phyloP scores from a whole-genome alignment of 2,797 vertebrate species.

The Manis crassicaudata region DNA sequence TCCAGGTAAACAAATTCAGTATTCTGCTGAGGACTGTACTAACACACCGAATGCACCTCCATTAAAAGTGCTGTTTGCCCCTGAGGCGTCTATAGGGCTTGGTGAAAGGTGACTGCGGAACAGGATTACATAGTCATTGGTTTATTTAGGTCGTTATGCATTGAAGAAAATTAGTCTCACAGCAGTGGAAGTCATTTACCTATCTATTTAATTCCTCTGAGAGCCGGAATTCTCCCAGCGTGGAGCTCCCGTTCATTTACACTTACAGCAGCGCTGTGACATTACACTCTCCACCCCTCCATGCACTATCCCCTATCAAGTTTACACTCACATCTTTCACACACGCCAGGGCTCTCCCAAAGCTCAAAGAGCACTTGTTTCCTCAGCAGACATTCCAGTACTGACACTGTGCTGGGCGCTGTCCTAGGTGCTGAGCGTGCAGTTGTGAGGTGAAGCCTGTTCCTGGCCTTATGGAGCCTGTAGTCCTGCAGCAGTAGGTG shows the following conservation, averaged over 20 bases:
- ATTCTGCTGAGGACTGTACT: background rate
- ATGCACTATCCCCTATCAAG: background rate
- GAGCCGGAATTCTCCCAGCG: background rate
- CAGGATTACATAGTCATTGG: background rate
- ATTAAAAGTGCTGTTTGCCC: background rate
- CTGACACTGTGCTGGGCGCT: fast-evolving
- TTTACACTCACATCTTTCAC: background rate
- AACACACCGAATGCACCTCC: background rate
- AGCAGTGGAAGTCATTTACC: background rate
- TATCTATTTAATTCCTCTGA: background rate
- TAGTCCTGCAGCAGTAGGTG: too few species aligned
- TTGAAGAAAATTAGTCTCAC: background rate
- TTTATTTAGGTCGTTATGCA: background rate
- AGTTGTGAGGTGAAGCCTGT: background rate
- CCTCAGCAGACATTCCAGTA: background rate
- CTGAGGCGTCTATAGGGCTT: too few species aligned
- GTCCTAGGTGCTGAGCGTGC: background rate
- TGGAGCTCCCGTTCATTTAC: background rate
- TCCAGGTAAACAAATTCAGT: too few species aligned
- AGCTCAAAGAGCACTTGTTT: background rate
- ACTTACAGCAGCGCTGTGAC: background rate
- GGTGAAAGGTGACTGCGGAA: background rate
- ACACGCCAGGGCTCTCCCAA: background rate
- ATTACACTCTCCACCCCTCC: background rate
- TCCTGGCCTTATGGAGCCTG: fast-evolving